Conservation (phyloP, 2,888 invertebrate species). For the Beris morrisii region DNA sequence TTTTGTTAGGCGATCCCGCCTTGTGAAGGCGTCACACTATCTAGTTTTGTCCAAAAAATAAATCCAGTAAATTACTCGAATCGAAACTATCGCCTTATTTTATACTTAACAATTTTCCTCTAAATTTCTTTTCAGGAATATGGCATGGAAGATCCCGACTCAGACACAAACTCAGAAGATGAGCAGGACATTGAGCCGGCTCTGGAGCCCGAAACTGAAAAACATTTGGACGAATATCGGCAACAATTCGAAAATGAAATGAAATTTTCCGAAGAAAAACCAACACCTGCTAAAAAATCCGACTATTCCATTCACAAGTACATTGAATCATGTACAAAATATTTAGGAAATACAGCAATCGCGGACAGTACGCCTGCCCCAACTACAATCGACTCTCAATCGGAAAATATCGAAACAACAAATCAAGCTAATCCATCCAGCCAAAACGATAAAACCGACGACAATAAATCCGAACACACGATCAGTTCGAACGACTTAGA, state of each 20-base stretch:
- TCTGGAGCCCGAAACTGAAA: slow-evolving; percentile 46
- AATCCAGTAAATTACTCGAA: too few relatives aligned
- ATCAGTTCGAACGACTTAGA: slow-evolving; percentile 51
- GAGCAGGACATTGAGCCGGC: slow-evolving; percentile 46
- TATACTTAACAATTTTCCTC: background rate
- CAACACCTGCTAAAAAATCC: slow-evolving; percentile 52
- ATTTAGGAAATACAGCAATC: slow-evolving; percentile 45
- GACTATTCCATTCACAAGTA: slow-evolving; percentile 55
- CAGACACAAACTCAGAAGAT: slow-evolving; percentile 44
- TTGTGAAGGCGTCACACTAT: too few relatives aligned
- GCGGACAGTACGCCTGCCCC: slow-evolving; percentile 27
- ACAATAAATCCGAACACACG: slow-evolving; percentile 41
- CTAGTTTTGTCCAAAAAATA: too few relatives aligned
- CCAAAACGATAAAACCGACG: slow-evolving; percentile 12
- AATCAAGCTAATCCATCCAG: slow-evolving; percentile 29
- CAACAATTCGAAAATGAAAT: slow-evolving; percentile 52
- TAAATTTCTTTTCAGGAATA: slow-evolving; percentile 53
- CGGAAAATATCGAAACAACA: slow-evolving; percentile 1
- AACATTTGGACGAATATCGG: slow-evolving; percentile 52
- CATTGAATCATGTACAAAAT: slow-evolving; percentile 54
- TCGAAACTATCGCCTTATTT: background rate
- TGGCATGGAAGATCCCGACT: slow-evolving; percentile 58
- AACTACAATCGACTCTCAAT: slow-evolving; percentile 19
- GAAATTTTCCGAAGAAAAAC: slow-evolving; percentile 58
- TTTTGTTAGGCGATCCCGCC: too few relatives aligned